Base-by-base conservation (phyloP, 2,113 vertebrate genomes). In the Dicerorhinus sumatrensis region DNA sequence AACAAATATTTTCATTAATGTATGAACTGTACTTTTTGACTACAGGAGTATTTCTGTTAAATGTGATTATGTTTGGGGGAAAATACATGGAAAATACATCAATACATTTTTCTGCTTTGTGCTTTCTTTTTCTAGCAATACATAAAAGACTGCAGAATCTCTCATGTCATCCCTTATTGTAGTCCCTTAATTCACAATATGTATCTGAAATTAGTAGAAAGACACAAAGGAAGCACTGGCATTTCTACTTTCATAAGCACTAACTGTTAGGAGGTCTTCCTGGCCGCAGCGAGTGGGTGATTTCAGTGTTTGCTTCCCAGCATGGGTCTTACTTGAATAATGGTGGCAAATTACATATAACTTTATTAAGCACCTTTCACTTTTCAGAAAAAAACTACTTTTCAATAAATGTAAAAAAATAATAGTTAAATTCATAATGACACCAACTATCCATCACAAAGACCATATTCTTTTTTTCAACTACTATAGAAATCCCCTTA, bases 341-440 rank as follows among this genome's bases (percentile, higher is more conserved):
- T 90, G 60, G 65, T 87, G 46, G 89, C 56, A 97, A 90, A 92
- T 87, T 96, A 60, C 60, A 80, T 46, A 92, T 56, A 73, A 96
- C 75, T 97, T 96, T 92, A 96, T 76, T 85, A 97, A 96, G 60
- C 54, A 90, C 79, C 60, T 96, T 92, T 86, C 73, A 94, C 67
- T 87, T 94, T 77, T 90, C 54, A 65, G 33, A 83, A 82, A 31
- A 82, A 92, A 92, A 76, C 36, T 85, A 69, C 25, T 90, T 95
- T 96, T 79, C 67, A 90, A 87, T 93, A 89, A 63, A 82, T 86
- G 36, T 97, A 90, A 96, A 88, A 87, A 86, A 92, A 80, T 79
- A 94, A 67, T 85, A 89, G 69, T 82, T 81, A 84, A 54, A 91
- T 62, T 94, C 0, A 12, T 90, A 96, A 89, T 90, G 84, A 86